Evolutionary conservation across 1,140 invertebrate species (phyloP).

Genomic region (Drosophila ambigua): DNA sequence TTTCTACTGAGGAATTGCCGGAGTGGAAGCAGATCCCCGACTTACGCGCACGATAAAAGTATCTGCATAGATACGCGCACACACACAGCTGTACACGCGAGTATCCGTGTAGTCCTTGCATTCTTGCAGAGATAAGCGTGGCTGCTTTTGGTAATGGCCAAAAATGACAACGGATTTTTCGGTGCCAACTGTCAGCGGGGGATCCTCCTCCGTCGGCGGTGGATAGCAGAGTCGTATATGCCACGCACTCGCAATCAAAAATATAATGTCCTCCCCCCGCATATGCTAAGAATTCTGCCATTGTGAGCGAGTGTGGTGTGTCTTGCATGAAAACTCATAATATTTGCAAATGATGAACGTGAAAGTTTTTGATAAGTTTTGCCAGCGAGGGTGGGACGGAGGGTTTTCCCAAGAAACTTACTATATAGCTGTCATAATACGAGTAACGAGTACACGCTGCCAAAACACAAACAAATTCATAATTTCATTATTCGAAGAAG

Average conservation of each 20-base stretch:
- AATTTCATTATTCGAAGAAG: constrained; percentile 58
- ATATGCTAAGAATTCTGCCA: constrained; percentile 2
- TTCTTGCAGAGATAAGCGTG: constrained; percentile 59
- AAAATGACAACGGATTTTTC: constrained; percentile 67
- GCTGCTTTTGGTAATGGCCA: constrained; percentile 71
- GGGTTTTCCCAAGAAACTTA: constrained; percentile 18
- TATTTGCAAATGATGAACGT: constrained; percentile 82
- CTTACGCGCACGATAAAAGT: constrained; percentile 46
- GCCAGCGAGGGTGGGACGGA: neutral
- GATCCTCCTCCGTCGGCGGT: neutral
- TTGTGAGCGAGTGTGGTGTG: constrained; percentile 19
- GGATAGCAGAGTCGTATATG: constrained; percentile 31
- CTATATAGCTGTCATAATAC: constrained; percentile 44
- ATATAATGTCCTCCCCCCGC: constrained; percentile 53
- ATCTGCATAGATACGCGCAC: constrained; percentile 51
- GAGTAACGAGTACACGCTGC: neutral
- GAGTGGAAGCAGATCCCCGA: constrained; percentile 38
- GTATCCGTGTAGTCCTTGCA: constrained; percentile 35
- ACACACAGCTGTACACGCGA: too few species aligned
- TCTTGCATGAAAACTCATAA: constrained; percentile 70
- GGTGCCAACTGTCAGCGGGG: constrained; percentile 61
- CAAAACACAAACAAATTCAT: constrained; percentile 55
- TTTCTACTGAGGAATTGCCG: constrained; percentile 35
- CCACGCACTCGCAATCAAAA: constrained; percentile 76
- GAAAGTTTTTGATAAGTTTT: constrained; percentile 78